phyloP scores from a whole-genome alignment of 2,797 vertebrate genomes.

The Salarias fasciatus region DNA sequence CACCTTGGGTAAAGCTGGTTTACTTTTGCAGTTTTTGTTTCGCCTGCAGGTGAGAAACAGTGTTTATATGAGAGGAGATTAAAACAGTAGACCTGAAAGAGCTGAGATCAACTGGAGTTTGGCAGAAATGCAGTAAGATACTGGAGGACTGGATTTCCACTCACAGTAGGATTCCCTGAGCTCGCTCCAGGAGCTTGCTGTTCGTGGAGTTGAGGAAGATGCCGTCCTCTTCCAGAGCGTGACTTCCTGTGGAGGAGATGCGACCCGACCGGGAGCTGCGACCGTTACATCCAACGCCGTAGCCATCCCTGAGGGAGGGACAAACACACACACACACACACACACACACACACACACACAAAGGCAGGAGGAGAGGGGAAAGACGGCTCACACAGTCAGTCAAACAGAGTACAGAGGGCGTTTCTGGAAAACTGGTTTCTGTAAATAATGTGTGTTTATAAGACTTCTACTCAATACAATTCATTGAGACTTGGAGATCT shows the following conservation, averaged over 20 bases:
- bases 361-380: no score
- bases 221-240: slow-evolving; percentile 91
- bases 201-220: slow-evolving; percentile 91
- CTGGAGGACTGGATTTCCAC: slow-evolving; percentile 11
- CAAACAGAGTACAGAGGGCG: no score
- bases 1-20: slow-evolving; percentile 93
- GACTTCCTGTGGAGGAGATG: slow-evolving; percentile 71
- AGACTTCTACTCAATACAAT: no score
- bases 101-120: background rate
- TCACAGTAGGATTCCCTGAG: slow-evolving; percentile 89
- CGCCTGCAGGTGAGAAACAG: slow-evolving; percentile 81
- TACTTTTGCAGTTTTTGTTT: slow-evolving; percentile 92
- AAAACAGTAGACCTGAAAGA: background rate
- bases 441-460: no score
- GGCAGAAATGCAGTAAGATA: no score
- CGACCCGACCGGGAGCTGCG: slow-evolving; percentile 83
- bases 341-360: no score
- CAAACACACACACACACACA: no score
- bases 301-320: slow-evolving; percentile 75
- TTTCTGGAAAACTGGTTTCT: no score
- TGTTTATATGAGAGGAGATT: background rate
- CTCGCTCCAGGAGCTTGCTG: slow-evolving; percentile 96
- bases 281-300: slow-evolving; percentile 84
- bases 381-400: no score
- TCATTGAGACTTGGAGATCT: no score